Percentiles rank a stretch among this genome's conserved stretches.
phyloP scores from a whole-genome alignment of 2,797 vertebrate species.

The Sebastes minor region DNA sequence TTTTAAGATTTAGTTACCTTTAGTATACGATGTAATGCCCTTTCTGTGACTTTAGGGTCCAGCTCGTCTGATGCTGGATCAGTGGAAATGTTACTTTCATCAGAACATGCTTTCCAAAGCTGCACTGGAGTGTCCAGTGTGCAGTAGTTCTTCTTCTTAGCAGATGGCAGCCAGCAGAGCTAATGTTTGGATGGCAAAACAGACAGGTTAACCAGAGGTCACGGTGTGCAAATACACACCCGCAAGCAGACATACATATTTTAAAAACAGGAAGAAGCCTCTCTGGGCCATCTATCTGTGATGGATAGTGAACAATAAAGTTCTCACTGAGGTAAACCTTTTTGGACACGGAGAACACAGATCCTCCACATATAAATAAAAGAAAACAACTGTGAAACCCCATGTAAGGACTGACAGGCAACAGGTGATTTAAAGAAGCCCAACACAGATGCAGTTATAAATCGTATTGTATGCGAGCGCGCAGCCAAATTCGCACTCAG shows the following conservation, averaged over 20 bases:
- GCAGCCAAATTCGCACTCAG: conserved; percentile 68
- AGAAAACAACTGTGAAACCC: conserved; percentile 62
- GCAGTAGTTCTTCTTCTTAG: background rate
- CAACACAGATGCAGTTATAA: conserved; percentile 75
- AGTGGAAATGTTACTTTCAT: conserved; percentile 21
- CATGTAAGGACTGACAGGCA: conserved; percentile 70
- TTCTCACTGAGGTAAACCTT: conserved; percentile 68
- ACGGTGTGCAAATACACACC: conserved; percentile 29
- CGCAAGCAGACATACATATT: conserved; percentile 33
- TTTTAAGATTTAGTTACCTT: conserved; percentile 49
- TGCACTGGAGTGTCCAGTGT: conserved; percentile 14
- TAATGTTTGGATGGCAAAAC: conserved; percentile 17
- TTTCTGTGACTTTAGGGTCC: conserved; percentile 17
- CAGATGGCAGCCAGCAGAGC: conserved; percentile 1
- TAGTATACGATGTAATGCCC: conserved; percentile 4
- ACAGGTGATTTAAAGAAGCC: conserved; percentile 82
- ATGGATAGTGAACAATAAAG: conserved; percentile 78
- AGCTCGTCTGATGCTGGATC: background rate
- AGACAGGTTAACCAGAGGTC: conserved; percentile 51
- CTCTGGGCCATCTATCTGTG: conserved; percentile 54
- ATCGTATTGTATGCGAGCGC: conserved; percentile 70
- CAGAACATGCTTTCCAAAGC: conserved; percentile 5
- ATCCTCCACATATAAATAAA: conserved; percentile 58
- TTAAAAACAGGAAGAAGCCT: conserved; percentile 59
- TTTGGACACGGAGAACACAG: conserved; percentile 59